Conservation (phyloP, 2,888 invertebrate genomes). For the Microctonus hyperodae region DNA sequence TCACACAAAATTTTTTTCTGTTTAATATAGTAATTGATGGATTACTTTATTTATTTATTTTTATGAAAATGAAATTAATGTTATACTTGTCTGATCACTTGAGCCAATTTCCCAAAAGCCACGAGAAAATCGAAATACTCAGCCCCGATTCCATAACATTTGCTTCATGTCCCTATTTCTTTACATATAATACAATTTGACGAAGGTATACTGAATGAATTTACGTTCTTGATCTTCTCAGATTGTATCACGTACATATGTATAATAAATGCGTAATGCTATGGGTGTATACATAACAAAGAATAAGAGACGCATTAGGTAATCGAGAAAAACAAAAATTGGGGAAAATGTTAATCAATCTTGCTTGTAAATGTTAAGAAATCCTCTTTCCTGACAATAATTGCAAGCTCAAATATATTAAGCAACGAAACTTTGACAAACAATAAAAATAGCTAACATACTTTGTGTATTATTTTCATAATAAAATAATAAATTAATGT, state of each 20-base stretch:
- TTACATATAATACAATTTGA: slow-evolving; percentile 15
- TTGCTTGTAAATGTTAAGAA: background rate
- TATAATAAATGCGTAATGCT: background rate
- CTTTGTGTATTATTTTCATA: background rate
- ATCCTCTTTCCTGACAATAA: background rate
- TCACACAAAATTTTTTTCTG: too few species aligned
- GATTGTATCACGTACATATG: background rate
- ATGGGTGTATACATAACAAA: slow-evolving; percentile 9
- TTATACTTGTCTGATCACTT: too few species aligned
- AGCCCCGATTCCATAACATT: slow-evolving; percentile 1
- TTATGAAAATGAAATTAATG: background rate
- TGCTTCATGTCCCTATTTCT: slow-evolving; percentile 7
- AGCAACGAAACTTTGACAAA: background rate
- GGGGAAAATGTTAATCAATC: slow-evolving; percentile 14
- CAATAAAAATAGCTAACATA: background rate
- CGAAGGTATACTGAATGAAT: slow-evolving; percentile 15
- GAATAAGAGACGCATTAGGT: slow-evolving; percentile 28
- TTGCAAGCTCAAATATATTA: background rate
- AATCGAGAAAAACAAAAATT: slow-evolving; percentile 28
- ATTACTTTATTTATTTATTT: background rate
- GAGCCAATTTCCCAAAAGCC: background rate
- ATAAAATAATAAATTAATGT: background rate
- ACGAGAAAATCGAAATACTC: background rate
- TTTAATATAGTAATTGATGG: too few species aligned
- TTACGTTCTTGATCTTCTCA: slow-evolving; percentile 16